Evolutionary conservation across 2,888 invertebrate species (phyloP).

Genomic region (Ypsolopha sequella): DNA sequence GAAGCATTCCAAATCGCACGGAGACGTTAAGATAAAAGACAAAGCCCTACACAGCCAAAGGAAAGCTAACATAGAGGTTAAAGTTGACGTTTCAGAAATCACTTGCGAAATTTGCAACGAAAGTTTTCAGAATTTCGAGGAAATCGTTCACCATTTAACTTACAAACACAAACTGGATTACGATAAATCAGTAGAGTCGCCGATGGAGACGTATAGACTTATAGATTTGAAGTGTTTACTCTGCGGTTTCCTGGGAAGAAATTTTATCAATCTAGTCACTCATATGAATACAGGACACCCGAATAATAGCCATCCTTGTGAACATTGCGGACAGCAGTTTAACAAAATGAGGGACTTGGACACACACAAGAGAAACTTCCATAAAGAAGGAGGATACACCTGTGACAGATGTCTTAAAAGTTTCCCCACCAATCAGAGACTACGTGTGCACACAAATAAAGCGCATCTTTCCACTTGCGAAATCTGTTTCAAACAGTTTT

Average conservation of each 20-base stretch:
- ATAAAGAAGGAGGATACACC: not conserved
- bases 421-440: constrained; percentile 3
- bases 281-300: constrained; percentile 23
- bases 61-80: constrained; percentile 11
- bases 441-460: not conserved
- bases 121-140: constrained; percentile 11
- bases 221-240: constrained; percentile 15
- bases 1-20: constrained; percentile 21
- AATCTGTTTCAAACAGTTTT: constrained; percentile 6
- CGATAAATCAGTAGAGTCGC: constrained; percentile 9
- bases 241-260: constrained; percentile 10
- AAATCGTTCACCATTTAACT: constrained; percentile 14
- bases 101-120: constrained; percentile 18
- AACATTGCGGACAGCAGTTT: constrained; percentile 21
- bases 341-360: constrained; percentile 3
- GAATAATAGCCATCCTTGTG: constrained; percentile 20
- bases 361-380: constrained; percentile 1
- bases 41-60: constrained; percentile 8
- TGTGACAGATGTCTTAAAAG: not conserved
- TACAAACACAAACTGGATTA: constrained; percentile 13
- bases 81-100: constrained; percentile 19
- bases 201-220: constrained; percentile 9
- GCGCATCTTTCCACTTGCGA: constrained; percentile 4
- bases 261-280: constrained; percentile 20
- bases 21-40: constrained; percentile 9